Conservation (phyloP, 2,113 vertebrate genomes). For the Petrocephalus zakoni region DNA sequence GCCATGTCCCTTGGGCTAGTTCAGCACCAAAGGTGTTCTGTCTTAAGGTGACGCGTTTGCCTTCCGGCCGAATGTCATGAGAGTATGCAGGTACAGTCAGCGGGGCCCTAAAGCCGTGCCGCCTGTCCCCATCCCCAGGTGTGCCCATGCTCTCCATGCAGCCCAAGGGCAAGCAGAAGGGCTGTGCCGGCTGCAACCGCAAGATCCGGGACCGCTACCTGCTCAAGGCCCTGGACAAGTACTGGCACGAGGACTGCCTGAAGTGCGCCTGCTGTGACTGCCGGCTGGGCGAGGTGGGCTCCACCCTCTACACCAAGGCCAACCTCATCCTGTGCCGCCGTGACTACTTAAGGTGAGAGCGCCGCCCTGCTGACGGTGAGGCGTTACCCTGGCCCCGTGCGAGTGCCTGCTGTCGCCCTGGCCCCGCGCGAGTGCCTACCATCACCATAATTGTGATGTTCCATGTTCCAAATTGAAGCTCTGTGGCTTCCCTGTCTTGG, state of each 20-base stretch:
- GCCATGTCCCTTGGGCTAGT: constrained; percentile 67
- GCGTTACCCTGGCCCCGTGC: too few relatives aligned
- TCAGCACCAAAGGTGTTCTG: constrained; percentile 60
- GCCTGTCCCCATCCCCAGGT: constrained; percentile 73
- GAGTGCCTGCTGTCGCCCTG: too few relatives aligned
- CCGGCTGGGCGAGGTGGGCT: constrained; percentile 93
- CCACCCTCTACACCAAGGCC: constrained; percentile 97
- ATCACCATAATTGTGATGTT: too few relatives aligned
- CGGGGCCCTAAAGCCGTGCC: constrained; percentile 27
- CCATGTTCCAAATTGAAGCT: too few relatives aligned
- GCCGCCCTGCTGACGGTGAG: too few relatives aligned
- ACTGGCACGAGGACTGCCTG: constrained; percentile 97
- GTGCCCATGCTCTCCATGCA: constrained; percentile 98
- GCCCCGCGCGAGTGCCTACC: too few relatives aligned
- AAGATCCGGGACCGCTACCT: constrained; percentile 98
- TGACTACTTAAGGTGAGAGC: constrained; percentile 94
- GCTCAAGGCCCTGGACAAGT: constrained; percentile 74
- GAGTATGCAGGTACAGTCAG: constrained; percentile 55
- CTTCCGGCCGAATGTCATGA: constrained; percentile 52
- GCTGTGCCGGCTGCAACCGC: constrained; percentile 96
- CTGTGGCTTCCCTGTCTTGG: too few relatives aligned
- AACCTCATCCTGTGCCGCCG: constrained; percentile 98
- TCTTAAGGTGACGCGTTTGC: constrained; percentile 57
- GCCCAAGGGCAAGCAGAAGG: constrained; percentile 99
- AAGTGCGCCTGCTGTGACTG: constrained; percentile 98